Evolutionary conservation across 2,113 vertebrate genomes (phyloP).

Genomic region (Zosterops borbonicus): DNA sequence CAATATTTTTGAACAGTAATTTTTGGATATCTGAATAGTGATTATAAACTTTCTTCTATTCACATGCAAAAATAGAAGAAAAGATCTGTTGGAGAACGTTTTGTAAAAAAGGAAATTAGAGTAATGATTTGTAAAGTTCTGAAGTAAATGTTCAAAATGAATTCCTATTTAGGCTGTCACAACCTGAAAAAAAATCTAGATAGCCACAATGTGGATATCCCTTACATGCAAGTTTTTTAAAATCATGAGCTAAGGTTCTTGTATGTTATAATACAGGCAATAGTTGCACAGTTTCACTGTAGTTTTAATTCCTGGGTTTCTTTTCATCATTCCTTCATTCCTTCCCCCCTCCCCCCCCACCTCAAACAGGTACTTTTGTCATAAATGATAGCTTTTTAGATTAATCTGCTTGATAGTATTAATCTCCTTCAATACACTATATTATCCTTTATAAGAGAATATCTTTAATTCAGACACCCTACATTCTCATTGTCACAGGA

Average conservation of each 20-base stretch:
- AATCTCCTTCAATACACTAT: neutral
- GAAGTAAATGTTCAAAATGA: neutral
- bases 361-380: neutral
- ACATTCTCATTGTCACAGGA: neutral
- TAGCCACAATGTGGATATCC: neutral
- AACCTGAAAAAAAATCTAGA: neutral
- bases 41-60: neutral
- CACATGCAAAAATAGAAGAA: neutral
- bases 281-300: neutral
- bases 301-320: neutral
- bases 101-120: neutral
- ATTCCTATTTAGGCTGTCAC: neutral
- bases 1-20: neutral
- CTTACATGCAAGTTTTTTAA: neutral
- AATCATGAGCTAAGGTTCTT: neutral
- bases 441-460: neutral
- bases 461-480: neutral
- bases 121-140: neutral
- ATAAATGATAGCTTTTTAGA: neutral
- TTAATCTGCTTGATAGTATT: neutral
- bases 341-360: accelerated
- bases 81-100: neutral
- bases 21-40: neutral
- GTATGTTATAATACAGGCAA: neutral
- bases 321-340: neutral